Percentiles rank a stretch among this genome's conserved stretches.
phyloP scores from a whole-genome alignment of 2,888 invertebrate species.

The Callinectes sapidus region DNA sequence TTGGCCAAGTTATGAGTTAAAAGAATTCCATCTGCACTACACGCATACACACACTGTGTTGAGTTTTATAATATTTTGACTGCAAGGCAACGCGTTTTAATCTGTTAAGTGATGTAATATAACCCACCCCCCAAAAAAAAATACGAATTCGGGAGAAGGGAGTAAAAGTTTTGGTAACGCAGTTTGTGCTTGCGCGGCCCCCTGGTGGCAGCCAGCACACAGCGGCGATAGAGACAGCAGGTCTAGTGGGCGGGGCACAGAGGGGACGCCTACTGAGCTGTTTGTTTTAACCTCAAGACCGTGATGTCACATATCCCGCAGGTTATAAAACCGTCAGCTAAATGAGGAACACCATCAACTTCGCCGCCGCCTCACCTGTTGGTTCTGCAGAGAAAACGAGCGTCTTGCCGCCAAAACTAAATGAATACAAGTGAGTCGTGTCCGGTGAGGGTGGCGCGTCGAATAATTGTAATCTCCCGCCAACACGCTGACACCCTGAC shows the following conservation, averaged over 20 bases:
- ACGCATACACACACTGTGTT: not conserved
- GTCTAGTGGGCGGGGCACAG: not conserved
- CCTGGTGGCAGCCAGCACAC: not conserved
- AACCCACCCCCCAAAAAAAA: not conserved
- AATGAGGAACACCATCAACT: not conserved
- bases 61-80: not conserved
- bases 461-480: slow-evolving; percentile 55
- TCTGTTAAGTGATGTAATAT: not conserved
- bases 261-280: slow-evolving; percentile 22
- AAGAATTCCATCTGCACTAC: not conserved
- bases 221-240: not conserved
- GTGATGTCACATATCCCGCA: slow-evolving; percentile 16
- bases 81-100: not conserved
- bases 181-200: not conserved
- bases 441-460: slow-evolving; percentile 51
- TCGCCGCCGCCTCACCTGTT: not conserved
- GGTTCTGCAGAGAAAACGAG: not conserved
- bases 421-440: slow-evolving; percentile 29
- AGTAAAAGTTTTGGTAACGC: not conserved
- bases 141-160: not conserved
- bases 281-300: slow-evolving; percentile 49
- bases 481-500: slow-evolving; percentile 42
- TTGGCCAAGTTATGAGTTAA: not conserved
- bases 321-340: slow-evolving; percentile 12
- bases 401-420: slow-evolving; percentile 25